These are phyloP conservation scores for Oreochromis spilurus DNA, from an alignment of 2,113 vertebrate genomes.

Conservation along the genomic window DNA sequence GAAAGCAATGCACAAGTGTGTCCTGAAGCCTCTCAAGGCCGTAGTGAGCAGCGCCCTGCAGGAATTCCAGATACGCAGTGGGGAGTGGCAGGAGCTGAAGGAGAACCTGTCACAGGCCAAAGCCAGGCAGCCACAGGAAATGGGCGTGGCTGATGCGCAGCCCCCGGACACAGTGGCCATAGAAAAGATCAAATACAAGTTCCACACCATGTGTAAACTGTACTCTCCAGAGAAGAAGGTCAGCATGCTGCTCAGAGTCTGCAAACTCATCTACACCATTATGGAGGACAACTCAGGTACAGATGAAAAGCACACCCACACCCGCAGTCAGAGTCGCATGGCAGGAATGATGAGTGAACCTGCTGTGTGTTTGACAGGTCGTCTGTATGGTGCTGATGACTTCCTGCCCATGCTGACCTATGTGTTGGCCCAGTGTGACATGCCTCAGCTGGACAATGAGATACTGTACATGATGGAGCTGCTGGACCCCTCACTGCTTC, in stretches of 20 bases:
- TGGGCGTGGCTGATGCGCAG: constrained; percentile 84
- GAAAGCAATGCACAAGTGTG: constrained; percentile 96
- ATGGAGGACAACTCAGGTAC: constrained; percentile 98
- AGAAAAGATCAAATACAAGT: constrained; percentile 92
- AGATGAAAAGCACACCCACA: not conserved
- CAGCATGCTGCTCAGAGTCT: constrained; percentile 85
- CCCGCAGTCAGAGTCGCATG: not conserved
- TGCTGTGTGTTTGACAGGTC: constrained; percentile 74
- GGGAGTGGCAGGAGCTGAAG: constrained; percentile 85
- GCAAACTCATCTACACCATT: constrained; percentile 94
- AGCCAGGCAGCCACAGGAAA: constrained; percentile 84
- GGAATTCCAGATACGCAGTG: constrained; percentile 71
- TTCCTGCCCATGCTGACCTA: constrained; percentile 95
- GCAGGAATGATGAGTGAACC: not conserved
- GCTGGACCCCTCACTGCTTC: constrained; percentile 88
- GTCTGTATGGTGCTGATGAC: constrained; percentile 95
- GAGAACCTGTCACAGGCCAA: constrained; percentile 89
- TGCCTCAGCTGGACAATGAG: constrained; percentile 90
- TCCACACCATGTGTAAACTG: constrained; percentile 91
- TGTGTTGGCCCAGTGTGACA: constrained; percentile 92
- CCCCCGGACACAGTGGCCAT: constrained; percentile 86
- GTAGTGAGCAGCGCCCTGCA: constrained; percentile 23
- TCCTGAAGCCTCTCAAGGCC: constrained; percentile 85
- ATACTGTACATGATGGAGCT: constrained; percentile 98
- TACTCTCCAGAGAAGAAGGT: constrained; percentile 98